A percentile compares a stretch with the other conserved stretches of the same genome.
These are phyloP conservation scores for Axinella damicornis DNA, from an alignment of 37 sponge, comb jelly and placozoan genomes.

Conservation along the genomic window DNA sequence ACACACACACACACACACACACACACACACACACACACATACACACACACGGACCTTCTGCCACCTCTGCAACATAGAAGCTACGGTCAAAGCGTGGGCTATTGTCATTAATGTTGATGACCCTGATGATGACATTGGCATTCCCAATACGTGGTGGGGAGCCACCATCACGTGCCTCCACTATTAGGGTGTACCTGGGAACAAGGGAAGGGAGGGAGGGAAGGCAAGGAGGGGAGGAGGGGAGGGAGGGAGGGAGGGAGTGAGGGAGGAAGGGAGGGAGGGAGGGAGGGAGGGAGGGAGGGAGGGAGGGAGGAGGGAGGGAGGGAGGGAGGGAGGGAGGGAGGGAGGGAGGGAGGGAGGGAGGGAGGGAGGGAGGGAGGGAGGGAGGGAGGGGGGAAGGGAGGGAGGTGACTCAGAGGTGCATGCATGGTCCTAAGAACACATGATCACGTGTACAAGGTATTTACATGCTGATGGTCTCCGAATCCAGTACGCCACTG, in stretches of 20 bases:
- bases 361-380: too few species aligned
- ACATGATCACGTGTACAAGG: too few species aligned
- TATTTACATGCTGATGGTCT: conserved; percentile 1
- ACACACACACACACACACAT: too few species aligned
- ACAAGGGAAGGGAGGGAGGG: neutral
- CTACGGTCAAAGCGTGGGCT: conserved; percentile 33
- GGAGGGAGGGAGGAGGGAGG: neutral
- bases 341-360: too few species aligned
- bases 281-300: neutral
- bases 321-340: too few species aligned
- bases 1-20: too few species aligned
- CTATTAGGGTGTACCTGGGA: conserved; percentile 11
- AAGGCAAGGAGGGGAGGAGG: too few species aligned
- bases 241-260: neutral
- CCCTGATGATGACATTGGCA: conserved; percentile 10
- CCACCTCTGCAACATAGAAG: conserved; percentile 20
- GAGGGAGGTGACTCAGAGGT: too few species aligned
- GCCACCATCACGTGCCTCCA: conserved; percentile 62
- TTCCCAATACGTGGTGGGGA: conserved; percentile 11
- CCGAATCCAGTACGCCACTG: conserved; percentile 18
- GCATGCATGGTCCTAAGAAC: too few species aligned
- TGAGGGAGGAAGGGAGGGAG: neutral
- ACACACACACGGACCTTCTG: conserved; percentile 41
- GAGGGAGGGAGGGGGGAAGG: too few species aligned
- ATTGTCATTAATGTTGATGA: conserved; percentile 54